These are phyloP conservation scores for Formica exsecta DNA, from an alignment of 1,140 invertebrate genomes.

Conservation along the genomic window DNA sequence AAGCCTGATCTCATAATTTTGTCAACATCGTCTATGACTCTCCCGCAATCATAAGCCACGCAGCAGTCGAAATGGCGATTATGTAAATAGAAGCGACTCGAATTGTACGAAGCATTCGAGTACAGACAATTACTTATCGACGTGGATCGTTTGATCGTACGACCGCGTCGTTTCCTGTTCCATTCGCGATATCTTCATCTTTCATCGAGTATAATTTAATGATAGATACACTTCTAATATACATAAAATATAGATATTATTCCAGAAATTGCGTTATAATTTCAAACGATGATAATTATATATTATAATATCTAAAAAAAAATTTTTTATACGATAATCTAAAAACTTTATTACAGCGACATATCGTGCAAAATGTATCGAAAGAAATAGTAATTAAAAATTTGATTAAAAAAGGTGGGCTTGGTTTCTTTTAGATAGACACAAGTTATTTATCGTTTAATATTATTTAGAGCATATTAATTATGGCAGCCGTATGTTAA, in stretches of 20 bases:
- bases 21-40: slow-evolving; percentile 55
- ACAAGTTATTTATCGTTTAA: background rate
- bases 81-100: slow-evolving; percentile 44
- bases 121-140: slow-evolving; percentile 42
- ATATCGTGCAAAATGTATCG: background rate
- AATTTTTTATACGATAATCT: background rate
- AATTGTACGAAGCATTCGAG: slow-evolving; percentile 49
- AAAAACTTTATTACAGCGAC: background rate
- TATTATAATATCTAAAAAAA: background rate
- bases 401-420: background rate
- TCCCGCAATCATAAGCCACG: slow-evolving; percentile 31
- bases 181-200: background rate
- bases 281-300: background rate
- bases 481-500: background rate
- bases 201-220: background rate
- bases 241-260: background rate
- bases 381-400: background rate
- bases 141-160: slow-evolving; percentile 25
- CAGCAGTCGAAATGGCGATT: slow-evolving; percentile 53
- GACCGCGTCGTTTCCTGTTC: background rate
- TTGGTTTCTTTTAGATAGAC: background rate
- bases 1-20: slow-evolving; percentile 56
- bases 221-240: background rate
- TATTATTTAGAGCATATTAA: background rate
- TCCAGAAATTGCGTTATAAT: background rate